Base-by-base conservation (phyloP, 2,797 vertebrate species). In the Pristis pectinata region DNA sequence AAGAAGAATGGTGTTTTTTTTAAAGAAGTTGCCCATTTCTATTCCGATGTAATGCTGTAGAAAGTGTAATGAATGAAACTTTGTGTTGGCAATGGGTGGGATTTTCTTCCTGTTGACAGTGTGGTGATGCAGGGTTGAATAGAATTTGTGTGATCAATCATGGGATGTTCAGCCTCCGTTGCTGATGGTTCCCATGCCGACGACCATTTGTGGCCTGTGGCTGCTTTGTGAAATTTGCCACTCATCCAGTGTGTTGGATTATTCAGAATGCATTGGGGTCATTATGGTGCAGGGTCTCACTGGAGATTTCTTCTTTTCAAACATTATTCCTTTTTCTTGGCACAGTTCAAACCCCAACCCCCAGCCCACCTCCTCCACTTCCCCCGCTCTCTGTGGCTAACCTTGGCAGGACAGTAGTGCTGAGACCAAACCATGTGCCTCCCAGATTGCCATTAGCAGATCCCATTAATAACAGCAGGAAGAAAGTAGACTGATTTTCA, bases 51-150 rank as follows among this genome's bases (percentile, higher is more conserved):
- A 93, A 76, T 49, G 49, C 53, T 94, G 67, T 19, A 56, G 92
- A 74, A 76, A 94, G 5, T 72, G 92, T 8, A 22, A 53, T 94
- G 92, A 94, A 94, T 94, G 44, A 76, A 24, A 70, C 92, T 56
- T 53, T 67, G 44, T 94, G 92, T 53, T 53, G 92, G 92, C 41
- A 34, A 24, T 70, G 70, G 70, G 3, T 10, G 72, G 89, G 44
- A 74, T 74, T 74, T 94, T 76, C 70, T 94, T 74, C 92, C 92
- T 56, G 49, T 72, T 94, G 92, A 74, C 67, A 53, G 49, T 11
- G 79, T 49, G 24, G 83, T 15, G 37, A 91, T 24, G 61, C 59
- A 22, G 10, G 61, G 61, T 67, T 67, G 87, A 91, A 67, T 91
- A 67, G 59, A 91, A 19, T 22, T 67, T 41, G 59, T 49, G n/a